Conservation (phyloP, 2,888 invertebrate genomes). For the Hypomecis atomaria region DNA sequence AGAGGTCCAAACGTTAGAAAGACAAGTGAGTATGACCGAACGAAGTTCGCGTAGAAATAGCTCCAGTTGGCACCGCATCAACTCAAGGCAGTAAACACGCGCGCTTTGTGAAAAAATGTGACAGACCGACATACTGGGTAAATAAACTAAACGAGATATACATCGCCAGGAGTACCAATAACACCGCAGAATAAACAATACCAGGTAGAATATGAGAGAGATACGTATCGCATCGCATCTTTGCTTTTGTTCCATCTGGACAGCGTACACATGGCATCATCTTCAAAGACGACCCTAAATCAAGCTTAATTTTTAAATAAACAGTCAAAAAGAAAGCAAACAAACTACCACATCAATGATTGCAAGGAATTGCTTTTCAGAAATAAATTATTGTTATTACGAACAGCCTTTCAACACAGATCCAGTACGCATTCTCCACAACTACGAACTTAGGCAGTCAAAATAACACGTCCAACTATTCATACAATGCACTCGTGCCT, state of each 20-base stretch:
- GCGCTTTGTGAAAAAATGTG: conserved; percentile 68
- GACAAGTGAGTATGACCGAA: conserved; percentile 46
- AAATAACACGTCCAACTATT: neutral
- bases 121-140: conserved; percentile 59
- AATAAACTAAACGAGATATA: conserved; percentile 64
- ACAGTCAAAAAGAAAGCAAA: conserved; percentile 46
- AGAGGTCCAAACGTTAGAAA: conserved; percentile 25
- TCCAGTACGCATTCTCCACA: neutral
- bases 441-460: neutral
- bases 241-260: conserved; percentile 46
- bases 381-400: conserved; percentile 5
- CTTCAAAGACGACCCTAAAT: conserved; percentile 68
- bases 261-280: conserved; percentile 46
- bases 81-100: conserved; percentile 63
- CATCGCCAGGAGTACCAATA: conserved; percentile 31
- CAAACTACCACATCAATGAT: conserved; percentile 28
- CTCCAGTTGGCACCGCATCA: conserved; percentile 75
- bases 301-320: conserved; percentile 59
- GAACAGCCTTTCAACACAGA: neutral
- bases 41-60: conserved; percentile 67
- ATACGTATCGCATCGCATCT: neutral
- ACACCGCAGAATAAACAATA: conserved; percentile 19
- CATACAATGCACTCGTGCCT: neutral
- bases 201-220: neutral
- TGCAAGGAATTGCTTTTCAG: neutral